A percentile compares a stretch with the other conserved stretches of the same genome.
Evolutionary conservation across 2,797 vertebrate species (phyloP).

Genomic region (Hephaestus fuliginosus): DNA sequence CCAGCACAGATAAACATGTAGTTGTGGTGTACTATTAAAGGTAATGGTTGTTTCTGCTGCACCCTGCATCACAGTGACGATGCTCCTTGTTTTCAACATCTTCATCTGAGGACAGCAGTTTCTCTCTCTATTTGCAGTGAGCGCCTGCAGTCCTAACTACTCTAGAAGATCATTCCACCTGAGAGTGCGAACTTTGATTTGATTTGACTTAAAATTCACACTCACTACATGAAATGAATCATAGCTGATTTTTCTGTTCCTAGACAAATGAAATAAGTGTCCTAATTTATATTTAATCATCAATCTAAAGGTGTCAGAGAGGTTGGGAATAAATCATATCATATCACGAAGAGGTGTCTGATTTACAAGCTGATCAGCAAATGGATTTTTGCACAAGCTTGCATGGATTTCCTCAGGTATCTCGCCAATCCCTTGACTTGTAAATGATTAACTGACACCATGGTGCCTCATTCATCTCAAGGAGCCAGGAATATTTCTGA

Average conservation of each 20-base stretch:
- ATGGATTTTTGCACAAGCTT: conserved; percentile 28
- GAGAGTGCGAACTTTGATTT: conserved; percentile 25
- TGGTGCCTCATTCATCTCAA: conserved; percentile 44
- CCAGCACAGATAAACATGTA: conserved; percentile 11
- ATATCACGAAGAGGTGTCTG: conserved; percentile 38
- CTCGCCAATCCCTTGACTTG: conserved; percentile 33
- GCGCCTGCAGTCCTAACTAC: conserved; percentile 4
- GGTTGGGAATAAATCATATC: conserved; percentile 32
- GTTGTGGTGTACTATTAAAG: conserved; percentile 22
- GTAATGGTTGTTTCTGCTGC: conserved; percentile 16
- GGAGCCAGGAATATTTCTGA: conserved; percentile 28
- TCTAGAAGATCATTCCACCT: neutral
- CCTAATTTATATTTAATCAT: conserved; percentile 20
- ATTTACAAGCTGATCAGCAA: conserved; percentile 42
- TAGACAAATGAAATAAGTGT: conserved; percentile 2
- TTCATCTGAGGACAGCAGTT: neutral
- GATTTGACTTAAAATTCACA: conserved; percentile 16
- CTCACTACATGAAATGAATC: conserved; percentile 14
- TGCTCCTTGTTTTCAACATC: neutral
- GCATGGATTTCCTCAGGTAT: conserved; percentile 34
- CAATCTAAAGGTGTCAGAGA: conserved; percentile 12
- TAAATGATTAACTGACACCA: conserved; percentile 57
- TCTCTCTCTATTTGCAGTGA: conserved; percentile 14
- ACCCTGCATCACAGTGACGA: neutral
- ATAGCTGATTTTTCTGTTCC: conserved; percentile 8